Percentiles rank a stretch among this genome's conserved stretches.
Evolutionary conservation across 1,140 invertebrate species (phyloP).

Genomic region (Papilio polytes): DNA sequence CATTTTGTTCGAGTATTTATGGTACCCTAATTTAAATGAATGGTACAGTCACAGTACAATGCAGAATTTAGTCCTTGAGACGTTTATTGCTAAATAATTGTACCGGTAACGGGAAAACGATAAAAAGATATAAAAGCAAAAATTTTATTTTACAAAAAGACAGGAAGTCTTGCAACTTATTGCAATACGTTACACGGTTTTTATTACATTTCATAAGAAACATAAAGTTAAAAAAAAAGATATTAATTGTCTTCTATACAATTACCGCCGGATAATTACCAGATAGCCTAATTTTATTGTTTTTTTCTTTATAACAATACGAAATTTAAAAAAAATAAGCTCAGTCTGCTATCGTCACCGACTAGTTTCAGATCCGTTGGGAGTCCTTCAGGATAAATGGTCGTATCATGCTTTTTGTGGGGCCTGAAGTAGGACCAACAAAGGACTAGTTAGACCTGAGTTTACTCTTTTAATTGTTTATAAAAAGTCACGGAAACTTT

Average conservation of each 20-base stretch:
- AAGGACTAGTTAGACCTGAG: no score
- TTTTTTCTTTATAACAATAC: no score
- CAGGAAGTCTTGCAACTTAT: neutral
- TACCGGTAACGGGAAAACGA: neutral
- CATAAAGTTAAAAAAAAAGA: neutral
- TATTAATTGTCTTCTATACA: neutral
- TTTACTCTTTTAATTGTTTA: no score
- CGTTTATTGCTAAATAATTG: neutral
- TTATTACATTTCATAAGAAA: neutral
- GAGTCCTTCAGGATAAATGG: neutral
- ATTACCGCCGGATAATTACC: no score
- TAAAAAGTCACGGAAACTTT: neutral
- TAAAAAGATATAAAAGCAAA: neutral
- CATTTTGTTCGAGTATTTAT: neutral
- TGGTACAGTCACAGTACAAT: neutral
- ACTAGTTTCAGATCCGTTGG: no score
- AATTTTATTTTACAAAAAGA: neutral
- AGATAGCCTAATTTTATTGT: no score
- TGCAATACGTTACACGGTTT: neutral
- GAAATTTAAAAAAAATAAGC: no score
- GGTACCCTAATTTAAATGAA: neutral
- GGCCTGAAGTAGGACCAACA: neutral
- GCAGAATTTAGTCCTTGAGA: neutral
- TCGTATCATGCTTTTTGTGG: neutral
- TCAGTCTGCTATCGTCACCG: neutral